These are phyloP conservation scores for Drosophila multiciliata DNA, from an alignment of 2,888 invertebrate genomes.

Conservation along the genomic window DNA sequence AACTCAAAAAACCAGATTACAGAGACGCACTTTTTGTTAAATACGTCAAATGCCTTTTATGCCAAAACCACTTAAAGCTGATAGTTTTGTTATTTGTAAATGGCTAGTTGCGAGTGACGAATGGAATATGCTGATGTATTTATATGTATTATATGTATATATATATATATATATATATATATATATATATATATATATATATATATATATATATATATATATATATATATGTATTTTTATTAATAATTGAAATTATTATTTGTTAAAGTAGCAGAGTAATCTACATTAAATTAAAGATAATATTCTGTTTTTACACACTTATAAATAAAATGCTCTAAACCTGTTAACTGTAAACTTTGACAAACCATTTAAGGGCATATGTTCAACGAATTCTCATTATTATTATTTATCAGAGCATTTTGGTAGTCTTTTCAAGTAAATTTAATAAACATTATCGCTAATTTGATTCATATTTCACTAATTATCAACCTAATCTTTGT, in stretches of 20 bases:
- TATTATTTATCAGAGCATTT: neutral
- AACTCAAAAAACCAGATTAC: conserved; percentile 26
- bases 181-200: too few species aligned
- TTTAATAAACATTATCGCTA: conserved; percentile 8
- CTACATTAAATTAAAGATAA: neutral
- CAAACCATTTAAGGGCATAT: neutral
- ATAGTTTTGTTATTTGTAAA: neutral
- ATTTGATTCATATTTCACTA: conserved; percentile 7
- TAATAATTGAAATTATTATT: too few species aligned
- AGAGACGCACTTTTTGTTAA: conserved; percentile 1
- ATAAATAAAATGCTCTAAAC: neutral
- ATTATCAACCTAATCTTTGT: neutral
- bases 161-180: too few species aligned
- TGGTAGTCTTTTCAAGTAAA: neutral
- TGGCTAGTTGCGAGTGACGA: neutral
- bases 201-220: too few species aligned
- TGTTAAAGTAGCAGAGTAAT: neutral
- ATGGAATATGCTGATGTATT: neutral
- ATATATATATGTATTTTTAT: too few species aligned
- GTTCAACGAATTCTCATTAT: neutral
- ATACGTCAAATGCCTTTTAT: neutral
- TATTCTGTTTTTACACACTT: neutral
- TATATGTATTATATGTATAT: too few species aligned
- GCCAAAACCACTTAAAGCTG: neutral
- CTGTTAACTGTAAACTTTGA: neutral